These are phyloP conservation scores for Clarias fuscus DNA, from an alignment of 2,797 vertebrate species.

Conservation along the genomic window DNA sequence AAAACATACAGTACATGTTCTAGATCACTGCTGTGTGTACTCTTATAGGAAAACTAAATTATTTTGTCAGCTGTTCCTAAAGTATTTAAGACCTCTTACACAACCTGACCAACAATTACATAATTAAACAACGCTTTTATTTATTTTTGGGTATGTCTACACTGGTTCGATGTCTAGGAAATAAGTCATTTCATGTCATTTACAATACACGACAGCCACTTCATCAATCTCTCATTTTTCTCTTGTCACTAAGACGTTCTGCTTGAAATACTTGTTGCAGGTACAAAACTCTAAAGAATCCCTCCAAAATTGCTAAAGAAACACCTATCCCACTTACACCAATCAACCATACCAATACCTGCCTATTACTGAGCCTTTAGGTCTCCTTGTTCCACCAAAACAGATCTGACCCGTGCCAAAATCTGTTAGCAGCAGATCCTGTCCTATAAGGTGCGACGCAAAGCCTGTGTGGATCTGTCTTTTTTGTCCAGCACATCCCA, in stretches of 20 bases:
- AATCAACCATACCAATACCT: no score
- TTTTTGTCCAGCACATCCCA: no score
- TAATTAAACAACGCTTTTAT: neutral
- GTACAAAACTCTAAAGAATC: neutral
- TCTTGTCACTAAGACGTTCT: neutral
- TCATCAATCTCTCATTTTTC: neutral
- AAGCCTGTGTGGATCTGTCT: no score
- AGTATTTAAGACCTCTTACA: neutral
- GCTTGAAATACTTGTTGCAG: neutral
- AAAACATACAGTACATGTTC: neutral
- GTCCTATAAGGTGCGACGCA: no score
- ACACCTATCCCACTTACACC: no score
- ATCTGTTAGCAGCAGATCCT: no score
- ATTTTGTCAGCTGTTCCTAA: neutral
- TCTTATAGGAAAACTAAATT: neutral
- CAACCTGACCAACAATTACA: neutral
- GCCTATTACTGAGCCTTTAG: no score
- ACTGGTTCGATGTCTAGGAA: neutral
- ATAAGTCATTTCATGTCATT: neutral
- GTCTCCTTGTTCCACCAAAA: no score
- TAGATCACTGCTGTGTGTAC: neutral
- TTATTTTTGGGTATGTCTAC: neutral
- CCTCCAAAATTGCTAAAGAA: neutral
- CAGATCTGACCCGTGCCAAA: no score
- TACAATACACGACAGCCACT: no score